These are phyloP conservation scores for Rostratula benghalensis DNA, from an alignment of 2,113 vertebrate genomes.

Conservation along the genomic window DNA sequence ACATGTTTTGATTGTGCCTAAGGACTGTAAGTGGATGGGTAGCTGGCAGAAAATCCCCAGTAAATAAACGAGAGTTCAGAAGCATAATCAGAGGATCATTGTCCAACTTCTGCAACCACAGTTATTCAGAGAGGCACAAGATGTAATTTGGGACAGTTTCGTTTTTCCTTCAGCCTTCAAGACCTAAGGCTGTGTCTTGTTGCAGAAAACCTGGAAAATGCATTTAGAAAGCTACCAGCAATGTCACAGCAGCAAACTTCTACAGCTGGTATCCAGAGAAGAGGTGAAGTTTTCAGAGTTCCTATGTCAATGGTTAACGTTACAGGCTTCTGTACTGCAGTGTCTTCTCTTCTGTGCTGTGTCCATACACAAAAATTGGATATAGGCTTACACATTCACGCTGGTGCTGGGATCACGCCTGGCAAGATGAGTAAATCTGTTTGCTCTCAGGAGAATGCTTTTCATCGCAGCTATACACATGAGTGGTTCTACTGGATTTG, in stretches of 20 bases:
- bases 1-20: slow-evolving; percentile 76
- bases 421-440: slow-evolving; percentile 13
- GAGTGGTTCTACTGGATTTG: neutral
- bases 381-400: slow-evolving; percentile 9
- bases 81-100: slow-evolving; percentile 59
- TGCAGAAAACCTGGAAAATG: slow-evolving; percentile 36
- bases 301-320: slow-evolving; percentile 12
- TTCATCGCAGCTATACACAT: neutral
- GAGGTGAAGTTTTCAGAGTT: slow-evolving; percentile 38
- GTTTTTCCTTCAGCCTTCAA: slow-evolving; percentile 8
- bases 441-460: slow-evolving; percentile 59
- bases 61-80: slow-evolving; percentile 66
- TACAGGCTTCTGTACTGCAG: neutral
- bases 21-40: slow-evolving; percentile 70
- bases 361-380: neutral
- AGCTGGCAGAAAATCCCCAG: slow-evolving; percentile 62
- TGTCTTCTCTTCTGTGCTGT: slow-evolving; percentile 52
- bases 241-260: slow-evolving; percentile 21
- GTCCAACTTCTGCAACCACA: slow-evolving; percentile 54
- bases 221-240: slow-evolving; percentile 50
- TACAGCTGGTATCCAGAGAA: slow-evolving; percentile 12
- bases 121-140: slow-evolving; percentile 27
- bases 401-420: slow-evolving; percentile 39
- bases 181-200: slow-evolving; percentile 30
- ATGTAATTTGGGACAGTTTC: slow-evolving; percentile 49